Base-by-base conservation (phyloP, 2,797 vertebrate species). In the Numenius phaeopus region DNA sequence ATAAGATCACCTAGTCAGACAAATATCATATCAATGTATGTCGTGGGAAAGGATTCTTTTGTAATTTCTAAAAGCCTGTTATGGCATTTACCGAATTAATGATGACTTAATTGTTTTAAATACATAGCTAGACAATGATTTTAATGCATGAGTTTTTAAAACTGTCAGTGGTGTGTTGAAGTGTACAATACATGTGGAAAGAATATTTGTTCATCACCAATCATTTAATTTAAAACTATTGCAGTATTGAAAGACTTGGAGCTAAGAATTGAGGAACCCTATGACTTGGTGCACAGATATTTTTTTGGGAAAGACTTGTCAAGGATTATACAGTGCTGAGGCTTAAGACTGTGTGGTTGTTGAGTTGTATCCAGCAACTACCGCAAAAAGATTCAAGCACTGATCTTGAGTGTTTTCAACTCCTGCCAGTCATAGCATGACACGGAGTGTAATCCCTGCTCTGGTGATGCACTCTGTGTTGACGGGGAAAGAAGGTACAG, bases 81-180 rank as follows among this genome's bases (percentile, higher is more conserved):
- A 75, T 92, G 70, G 87, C 89, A 94, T 76, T 92, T 93, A 94
- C 70, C 4, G 29, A 93, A 91, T 94, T 96, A 94, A 84, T 37
- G 54, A 94, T 67, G 67, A 91, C 69, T 94, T 96, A 91, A 96
- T 96, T 97, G 88, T 96, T 90, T 96, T 94, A 91, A 95, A 83
- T 88, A 86, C 59, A 80, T 70, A 91, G 61, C 70, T 95, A 97
- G 80, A 78, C 57, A 87, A 93, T 81, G 24, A 78, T 70, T 89
- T 89, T 80, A 94, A 75, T 76, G 77, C 3, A 5, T 78, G 91
- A 81, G 64, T 96, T 97, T 96, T 96, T 70, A 75, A 84, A 96
- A 88, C 84, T 84, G 70, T 87, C 91, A 91, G 83, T 78, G 4
- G 9, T 32, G 9, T 91, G 87, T 89, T 75, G 75, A 93, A 82